Percentiles rank a stretch among this genome's conserved stretches.
Conservation (phyloP, 1,140 invertebrate species). For the Diachasmimorpha longicaudata region DNA sequence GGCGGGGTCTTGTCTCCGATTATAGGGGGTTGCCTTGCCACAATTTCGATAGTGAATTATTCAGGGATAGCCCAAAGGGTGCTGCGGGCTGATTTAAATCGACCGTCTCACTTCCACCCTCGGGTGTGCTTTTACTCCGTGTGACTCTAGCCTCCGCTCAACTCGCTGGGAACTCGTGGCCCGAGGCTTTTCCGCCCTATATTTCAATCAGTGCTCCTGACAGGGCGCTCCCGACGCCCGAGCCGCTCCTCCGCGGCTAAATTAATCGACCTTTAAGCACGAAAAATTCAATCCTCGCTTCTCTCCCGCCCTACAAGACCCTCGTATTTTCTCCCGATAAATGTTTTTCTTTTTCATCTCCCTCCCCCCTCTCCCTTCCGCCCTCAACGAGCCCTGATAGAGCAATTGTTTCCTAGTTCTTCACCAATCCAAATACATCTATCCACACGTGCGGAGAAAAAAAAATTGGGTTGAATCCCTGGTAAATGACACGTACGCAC, state of each 20-base stretch:
- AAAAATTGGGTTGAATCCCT: neutral
- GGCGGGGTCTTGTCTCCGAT: slow-evolving; percentile 26
- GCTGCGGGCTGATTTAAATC: slow-evolving; percentile 52
- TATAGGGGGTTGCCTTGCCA: slow-evolving; percentile 39
- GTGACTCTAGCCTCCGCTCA: slow-evolving; percentile 26
- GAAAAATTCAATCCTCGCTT: slow-evolving; percentile 50
- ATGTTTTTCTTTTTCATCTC: slow-evolving; percentile 24
- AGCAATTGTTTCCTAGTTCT: neutral
- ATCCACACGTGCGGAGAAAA: neutral
- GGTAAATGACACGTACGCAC: neutral
- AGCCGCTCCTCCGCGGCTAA: slow-evolving; percentile 30
- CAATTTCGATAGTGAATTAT: slow-evolving; percentile 53
- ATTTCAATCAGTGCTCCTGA: slow-evolving; percentile 59
- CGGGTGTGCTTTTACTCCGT: slow-evolving; percentile 25
- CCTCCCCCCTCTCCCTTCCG: slow-evolving; percentile 21
- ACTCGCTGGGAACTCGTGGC: slow-evolving; percentile 39
- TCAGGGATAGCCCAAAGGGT: slow-evolving; percentile 48
- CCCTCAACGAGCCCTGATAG: neutral
- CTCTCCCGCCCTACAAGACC: slow-evolving; percentile 31
- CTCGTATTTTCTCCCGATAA: slow-evolving; percentile 17
- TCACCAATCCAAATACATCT: neutral
- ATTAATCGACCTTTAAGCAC: slow-evolving; percentile 57
- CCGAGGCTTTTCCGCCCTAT: slow-evolving; percentile 53
- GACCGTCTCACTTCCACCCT: slow-evolving; percentile 37
- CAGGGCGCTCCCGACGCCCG: slow-evolving; percentile 34